Evolutionary conservation across 2,888 invertebrate genomes (phyloP), one percentile per base, ranked within the genome.

Genomic region (Drymonia ruficornis): DNA sequence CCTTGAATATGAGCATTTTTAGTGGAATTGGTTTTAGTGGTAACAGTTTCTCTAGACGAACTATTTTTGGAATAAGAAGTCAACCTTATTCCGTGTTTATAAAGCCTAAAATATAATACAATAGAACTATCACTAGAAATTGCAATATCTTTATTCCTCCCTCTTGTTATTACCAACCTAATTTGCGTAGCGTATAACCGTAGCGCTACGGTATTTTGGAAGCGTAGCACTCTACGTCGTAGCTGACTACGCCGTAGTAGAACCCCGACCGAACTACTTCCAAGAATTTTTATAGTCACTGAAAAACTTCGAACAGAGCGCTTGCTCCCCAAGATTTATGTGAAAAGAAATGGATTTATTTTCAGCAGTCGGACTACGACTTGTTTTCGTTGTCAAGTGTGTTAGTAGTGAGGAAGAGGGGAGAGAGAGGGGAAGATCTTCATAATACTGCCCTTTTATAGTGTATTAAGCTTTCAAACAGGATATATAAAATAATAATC

Each of bases 271-370:
- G 19, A 11, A 19, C 5, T 23, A 31, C 47, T 47, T 34, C 8
- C 16, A n/a, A 46, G 59, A 64, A 60, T 63, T 68, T 69, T 70
- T 65, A 61, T 55, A 57, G 59, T 62, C 57, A 50, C 59, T 56
- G 45, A 47, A 49, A 53, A 56, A 63, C 51, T 54, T 65, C 53
- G 18, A 53, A 52, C 52, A 40, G 23, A 19, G 42, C 11, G 29
- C 23, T 52, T 52, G 13, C 44, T 38, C 15, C 51, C 4, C 12
- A 29, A 46, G 44, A 50, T 43, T 43, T 43, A 50, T 50, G 44
- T 40, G 18, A 13, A 34, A 44, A 40, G 44, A 44, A 50, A 43
- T 43, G 31, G 34, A 43, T 29, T 50, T 34, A 31, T 47, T 47
- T 34, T 15, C 6, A 34, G 8, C 34, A 11, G 29, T 13, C 6